These are phyloP conservation scores for Bellardia bayeri DNA, from an alignment of 2,888 invertebrate species.

Conservation along the genomic window DNA sequence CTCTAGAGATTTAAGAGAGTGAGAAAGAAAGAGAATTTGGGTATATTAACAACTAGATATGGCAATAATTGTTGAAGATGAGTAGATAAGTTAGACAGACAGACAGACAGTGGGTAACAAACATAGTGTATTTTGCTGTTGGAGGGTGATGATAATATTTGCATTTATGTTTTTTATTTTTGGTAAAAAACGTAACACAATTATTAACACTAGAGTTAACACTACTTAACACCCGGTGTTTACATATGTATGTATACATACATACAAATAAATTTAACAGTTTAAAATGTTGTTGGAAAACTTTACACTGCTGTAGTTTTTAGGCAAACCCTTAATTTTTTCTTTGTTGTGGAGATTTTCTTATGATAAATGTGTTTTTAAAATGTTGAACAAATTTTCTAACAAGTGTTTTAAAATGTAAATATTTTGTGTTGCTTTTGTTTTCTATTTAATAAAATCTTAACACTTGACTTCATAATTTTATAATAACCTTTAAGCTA, in stretches of 20 bases:
- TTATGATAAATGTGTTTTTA: conserved; percentile 68
- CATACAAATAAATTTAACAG: background rate
- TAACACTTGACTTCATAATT: conserved; percentile 69
- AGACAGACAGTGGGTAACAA: conserved; percentile 3
- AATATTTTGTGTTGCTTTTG: conserved; percentile 27
- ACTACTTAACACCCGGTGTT: conserved; percentile 64
- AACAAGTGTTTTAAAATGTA: conserved; percentile 68
- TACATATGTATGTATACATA: background rate
- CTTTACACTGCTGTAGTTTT: conserved; percentile 54
- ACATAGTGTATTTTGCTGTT: background rate
- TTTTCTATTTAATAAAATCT: conserved; percentile 60
- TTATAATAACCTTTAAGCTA: conserved; percentile 65
- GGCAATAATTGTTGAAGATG: conserved; percentile 27
- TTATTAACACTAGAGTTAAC: conserved; percentile 70
- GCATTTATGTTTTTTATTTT: conserved; percentile 68
- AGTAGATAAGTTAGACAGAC: background rate
- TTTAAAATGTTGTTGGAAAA: background rate
- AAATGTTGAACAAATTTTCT: conserved; percentile 56
- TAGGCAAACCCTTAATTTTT: background rate
- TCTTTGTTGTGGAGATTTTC: conserved; percentile 6
- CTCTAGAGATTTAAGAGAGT: conserved; percentile 58
- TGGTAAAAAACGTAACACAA: conserved; percentile 47
- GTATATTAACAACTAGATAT: conserved; percentile 47
- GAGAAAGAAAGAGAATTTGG: conserved; percentile 33
- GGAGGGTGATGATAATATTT: conserved; percentile 65